These are phyloP conservation scores for Ardeotis arabs DNA, from an alignment of 2,113 vertebrate species.

Conservation along the genomic window DNA sequence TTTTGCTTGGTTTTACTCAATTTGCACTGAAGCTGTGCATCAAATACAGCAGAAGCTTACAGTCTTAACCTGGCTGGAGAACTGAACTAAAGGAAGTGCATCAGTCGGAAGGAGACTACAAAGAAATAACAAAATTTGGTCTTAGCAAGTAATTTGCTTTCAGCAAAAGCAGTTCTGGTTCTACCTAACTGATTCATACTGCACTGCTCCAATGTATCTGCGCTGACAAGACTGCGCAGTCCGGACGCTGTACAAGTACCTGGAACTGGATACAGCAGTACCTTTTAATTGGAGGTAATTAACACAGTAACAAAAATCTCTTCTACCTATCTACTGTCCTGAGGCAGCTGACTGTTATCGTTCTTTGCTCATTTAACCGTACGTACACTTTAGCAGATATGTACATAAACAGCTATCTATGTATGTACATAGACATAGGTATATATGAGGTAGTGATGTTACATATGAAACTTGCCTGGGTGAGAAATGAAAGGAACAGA, in stretches of 20 bases:
- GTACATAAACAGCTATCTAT: background rate
- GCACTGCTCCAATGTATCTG: background rate
- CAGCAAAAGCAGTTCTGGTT: background rate
- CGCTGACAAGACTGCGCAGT: fast-evolving
- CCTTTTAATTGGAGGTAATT: background rate
- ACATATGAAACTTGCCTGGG: constrained; percentile 91
- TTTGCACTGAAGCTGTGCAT: background rate
- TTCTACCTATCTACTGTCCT: background rate
- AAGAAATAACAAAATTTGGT: background rate
- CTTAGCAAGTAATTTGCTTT: background rate
- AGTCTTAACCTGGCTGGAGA: background rate
- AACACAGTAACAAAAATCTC: background rate
- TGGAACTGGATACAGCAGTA: background rate
- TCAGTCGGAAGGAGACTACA: background rate
- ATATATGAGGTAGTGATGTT: constrained; percentile 29
- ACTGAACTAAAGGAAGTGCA: background rate
- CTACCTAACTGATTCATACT: fast-evolving
- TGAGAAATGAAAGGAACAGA: constrained; percentile 93
- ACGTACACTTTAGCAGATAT: background rate
- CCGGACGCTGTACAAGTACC: background rate
- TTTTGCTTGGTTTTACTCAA: background rate
- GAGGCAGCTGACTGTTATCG: background rate
- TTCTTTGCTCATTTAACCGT: background rate
- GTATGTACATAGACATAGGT: background rate
- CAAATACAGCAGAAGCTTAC: background rate